Percentiles rank a stretch among this genome's conserved stretches.
Conservation (phyloP, 2,888 invertebrate species). For the Coenonympha glycerion region DNA sequence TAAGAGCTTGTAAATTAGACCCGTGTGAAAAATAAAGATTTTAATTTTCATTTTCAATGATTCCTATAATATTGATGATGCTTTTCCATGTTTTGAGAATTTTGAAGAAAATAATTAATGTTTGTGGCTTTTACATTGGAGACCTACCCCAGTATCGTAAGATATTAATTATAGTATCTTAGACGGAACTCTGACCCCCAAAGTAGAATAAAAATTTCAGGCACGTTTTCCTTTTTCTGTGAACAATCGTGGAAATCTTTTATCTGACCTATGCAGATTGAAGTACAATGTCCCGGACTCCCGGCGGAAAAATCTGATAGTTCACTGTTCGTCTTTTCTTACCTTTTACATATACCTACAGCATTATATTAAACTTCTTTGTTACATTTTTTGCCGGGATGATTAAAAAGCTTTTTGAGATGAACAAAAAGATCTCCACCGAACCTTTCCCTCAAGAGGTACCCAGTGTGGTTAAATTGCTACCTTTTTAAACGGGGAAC, state of each 20-base stretch:
- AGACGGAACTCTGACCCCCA: no score
- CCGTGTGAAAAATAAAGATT: no score
- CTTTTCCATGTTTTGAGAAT: no score
- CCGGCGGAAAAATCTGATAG: slow-evolving; percentile 21
- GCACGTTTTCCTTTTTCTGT: background rate
- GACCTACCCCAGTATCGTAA: no score
- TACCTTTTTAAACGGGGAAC: slow-evolving; percentile 15
- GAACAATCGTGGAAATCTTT: background rate
- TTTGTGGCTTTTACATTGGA: no score
- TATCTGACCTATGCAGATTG: background rate
- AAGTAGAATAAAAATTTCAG: background rate
- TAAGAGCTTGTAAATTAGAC: no score
- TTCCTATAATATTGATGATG: no score
- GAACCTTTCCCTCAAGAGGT: slow-evolving; percentile 9
- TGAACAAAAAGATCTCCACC: slow-evolving; percentile 32
- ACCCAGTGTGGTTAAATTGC: slow-evolving; percentile 19
- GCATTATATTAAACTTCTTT: slow-evolving; percentile 20
- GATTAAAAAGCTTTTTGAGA: slow-evolving; percentile 34
- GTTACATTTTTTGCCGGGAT: slow-evolving; percentile 21
- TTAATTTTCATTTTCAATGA: background rate
- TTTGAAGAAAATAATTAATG: no score
- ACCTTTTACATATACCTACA: slow-evolving; percentile 15
- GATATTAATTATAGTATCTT: no score
- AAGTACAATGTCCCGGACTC: background rate
- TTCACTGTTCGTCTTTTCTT: no score